Base-by-base conservation (phyloP, 2,113 vertebrate genomes). In the Lophotis ruficrista region DNA sequence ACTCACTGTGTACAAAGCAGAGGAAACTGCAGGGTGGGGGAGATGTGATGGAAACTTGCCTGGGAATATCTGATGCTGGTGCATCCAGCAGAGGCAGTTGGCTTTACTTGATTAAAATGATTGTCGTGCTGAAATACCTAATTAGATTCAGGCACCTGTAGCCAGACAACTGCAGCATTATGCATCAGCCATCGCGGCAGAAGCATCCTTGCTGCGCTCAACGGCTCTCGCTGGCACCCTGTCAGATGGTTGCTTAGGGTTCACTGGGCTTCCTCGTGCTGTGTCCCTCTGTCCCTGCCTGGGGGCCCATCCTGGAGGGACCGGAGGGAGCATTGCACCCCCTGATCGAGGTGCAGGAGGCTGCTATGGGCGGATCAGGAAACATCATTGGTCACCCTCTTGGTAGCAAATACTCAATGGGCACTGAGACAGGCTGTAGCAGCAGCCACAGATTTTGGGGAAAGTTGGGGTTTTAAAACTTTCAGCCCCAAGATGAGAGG, bases 121-220 rank as follows among this genome's bases (percentile, higher is more conserved):
- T 82, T 3, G 0, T 72, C n/a, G 58, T 88, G 94, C 93, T 91
- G 91, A 94, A 81, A 91, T 89, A 90, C 50, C 78, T 93, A 94
- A 97, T 94, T 88, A 95, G 75, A 91, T 85, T 79, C 89, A 83
- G 89, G 70, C 84, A 96, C 91, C 94, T 96, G 94, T 93, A 87
- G 94, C 69, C 83, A 94, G 89, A 95, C 69, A 94, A 65, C 24
- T 10, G 27, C 78, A 69, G 78, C 4, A 69, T 91, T 80, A 35
- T 65, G 75, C 50, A 2, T 9, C 60, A 73, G 81, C 83, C 81
- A 3, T 47, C 0, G 0, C 45, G 84, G 89, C 75, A 86, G 94
- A 7, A 27, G 21, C 12, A 47, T 9, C 1, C 3, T 68, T 31
- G 57, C 83, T 54, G 68, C 64, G 4, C 56, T 89, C 62, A 14